Evolutionary conservation across 1,140 invertebrate genomes (phyloP).

Genomic region (Zaprionus ghesquierei): DNA sequence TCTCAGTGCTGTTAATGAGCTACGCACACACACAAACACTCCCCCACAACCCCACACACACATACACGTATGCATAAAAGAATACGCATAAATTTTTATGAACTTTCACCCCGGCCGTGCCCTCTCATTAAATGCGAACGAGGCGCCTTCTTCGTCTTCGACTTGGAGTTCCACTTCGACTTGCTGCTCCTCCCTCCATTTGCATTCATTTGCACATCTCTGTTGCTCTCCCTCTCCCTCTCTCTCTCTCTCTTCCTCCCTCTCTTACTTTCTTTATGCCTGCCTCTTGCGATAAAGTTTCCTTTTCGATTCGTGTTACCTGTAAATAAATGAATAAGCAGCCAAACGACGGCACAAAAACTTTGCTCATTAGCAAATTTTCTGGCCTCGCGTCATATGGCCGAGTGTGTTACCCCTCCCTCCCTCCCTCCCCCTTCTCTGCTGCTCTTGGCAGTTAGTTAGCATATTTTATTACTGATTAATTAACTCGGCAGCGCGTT

Average conservation of each 20-base stretch:
- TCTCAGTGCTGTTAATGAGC: constrained; percentile 54
- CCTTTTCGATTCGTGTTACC: constrained; percentile 51
- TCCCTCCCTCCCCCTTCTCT: background rate
- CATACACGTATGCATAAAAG: constrained; percentile 47
- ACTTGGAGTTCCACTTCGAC: background rate
- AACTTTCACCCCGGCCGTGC: constrained; percentile 32
- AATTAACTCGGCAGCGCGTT: constrained; percentile 58
- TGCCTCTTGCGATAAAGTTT: constrained; percentile 9
- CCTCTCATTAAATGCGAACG: constrained; percentile 59
- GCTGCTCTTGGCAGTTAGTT: constrained; percentile 53
- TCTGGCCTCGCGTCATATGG: constrained; percentile 53
- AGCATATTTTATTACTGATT: constrained; percentile 76
- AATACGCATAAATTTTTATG: constrained; percentile 66
- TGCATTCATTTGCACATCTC: constrained; percentile 40
- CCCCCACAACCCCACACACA: background rate
- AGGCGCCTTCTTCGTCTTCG: background rate
- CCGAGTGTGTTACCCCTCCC: background rate
- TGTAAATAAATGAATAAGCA: constrained; percentile 61
- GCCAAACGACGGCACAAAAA: constrained; percentile 38
- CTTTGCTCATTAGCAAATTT: constrained; percentile 78
- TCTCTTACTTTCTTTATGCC: background rate
- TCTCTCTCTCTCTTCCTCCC: background rate
- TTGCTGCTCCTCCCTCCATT: constrained; percentile 5
- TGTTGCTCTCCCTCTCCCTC: background rate
- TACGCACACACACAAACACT: background rate